Conservation (phyloP, 1,140 invertebrate genomes). For the Drosophila dunni region DNA sequence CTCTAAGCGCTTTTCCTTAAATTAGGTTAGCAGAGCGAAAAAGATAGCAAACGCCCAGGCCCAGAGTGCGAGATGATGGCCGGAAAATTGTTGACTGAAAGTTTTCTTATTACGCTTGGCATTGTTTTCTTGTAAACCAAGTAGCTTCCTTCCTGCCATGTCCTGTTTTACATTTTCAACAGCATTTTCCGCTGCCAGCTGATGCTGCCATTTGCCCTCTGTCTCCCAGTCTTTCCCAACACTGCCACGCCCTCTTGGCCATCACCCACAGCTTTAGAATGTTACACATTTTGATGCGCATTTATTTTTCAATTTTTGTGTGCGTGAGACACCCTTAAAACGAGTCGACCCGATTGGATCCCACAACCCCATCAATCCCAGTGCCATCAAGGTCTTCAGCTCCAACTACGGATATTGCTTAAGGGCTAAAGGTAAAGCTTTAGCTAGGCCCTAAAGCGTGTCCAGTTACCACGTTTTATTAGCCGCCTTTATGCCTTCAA, state of each 20-base stretch:
- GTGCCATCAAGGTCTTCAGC: constrained; percentile 53
- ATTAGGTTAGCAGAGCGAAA: constrained; percentile 65
- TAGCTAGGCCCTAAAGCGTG: constrained; percentile 9
- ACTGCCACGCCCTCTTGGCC: not conserved
- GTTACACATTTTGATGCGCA: constrained; percentile 66
- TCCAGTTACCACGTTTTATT: constrained; percentile 53
- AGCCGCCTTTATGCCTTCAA: constrained; percentile 65
- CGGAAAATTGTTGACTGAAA: constrained; percentile 53
- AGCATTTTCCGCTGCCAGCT: constrained; percentile 30
- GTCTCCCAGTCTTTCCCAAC: not conserved
- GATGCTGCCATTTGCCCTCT: constrained; percentile 63
- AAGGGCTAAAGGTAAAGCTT: not conserved
- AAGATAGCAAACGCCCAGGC: not conserved
- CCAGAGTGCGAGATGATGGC: constrained; percentile 5
- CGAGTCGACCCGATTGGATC: constrained; percentile 20
- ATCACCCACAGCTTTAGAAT: constrained; percentile 17
- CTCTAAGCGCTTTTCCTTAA: constrained; percentile 74
- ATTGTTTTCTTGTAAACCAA: constrained; percentile 39
- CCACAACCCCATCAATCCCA: constrained; percentile 33
- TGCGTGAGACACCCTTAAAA: constrained; percentile 44
- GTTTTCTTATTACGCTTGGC: constrained; percentile 61
- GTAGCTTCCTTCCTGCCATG: constrained; percentile 61
- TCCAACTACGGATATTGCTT: constrained; percentile 9
- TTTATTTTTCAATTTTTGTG: constrained; percentile 72
- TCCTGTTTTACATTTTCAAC: constrained; percentile 23